These are phyloP conservation scores for Steinernema carpocapsae DNA, from an alignment of 2,888 invertebrate species.

Conservation along the genomic window DNA sequence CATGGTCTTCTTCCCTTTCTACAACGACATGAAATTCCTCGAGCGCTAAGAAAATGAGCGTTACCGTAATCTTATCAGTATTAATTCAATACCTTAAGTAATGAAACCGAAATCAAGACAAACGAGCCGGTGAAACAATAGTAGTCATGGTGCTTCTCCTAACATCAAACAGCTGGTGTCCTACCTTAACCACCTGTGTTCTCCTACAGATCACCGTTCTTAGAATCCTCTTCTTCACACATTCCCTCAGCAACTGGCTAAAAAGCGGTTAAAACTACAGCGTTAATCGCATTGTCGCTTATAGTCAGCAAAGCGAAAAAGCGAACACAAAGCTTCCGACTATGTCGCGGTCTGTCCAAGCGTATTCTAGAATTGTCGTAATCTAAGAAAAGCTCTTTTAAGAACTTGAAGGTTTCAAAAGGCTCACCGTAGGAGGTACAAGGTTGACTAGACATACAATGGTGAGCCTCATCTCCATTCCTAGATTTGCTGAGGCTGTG, in stretches of 20 bases:
- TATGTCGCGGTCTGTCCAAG: neutral
- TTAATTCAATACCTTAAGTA: too few relatives aligned
- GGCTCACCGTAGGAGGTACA: constrained; percentile 6
- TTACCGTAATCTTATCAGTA: too few relatives aligned
- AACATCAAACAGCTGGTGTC: neutral
- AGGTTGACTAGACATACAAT: constrained; percentile 9
- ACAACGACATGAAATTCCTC: too few relatives aligned
- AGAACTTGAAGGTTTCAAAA: neutral
- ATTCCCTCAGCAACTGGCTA: neutral
- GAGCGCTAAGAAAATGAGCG: too few relatives aligned
- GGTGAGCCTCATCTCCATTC: constrained; percentile 7
- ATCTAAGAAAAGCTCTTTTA: neutral
- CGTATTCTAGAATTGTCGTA: neutral
- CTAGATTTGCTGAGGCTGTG: neutral
- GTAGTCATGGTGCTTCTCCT: neutral
- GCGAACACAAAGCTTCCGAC: neutral
- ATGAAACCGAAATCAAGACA: too few relatives aligned
- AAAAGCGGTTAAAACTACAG: neutral
- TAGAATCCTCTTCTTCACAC: neutral
- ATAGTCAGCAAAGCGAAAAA: too few relatives aligned
- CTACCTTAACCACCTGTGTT: neutral
- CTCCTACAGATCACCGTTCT: neutral
- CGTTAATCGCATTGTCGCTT: neutral
- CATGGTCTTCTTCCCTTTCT: too few relatives aligned
- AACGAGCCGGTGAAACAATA: neutral